Evolutionary conservation across 2,888 invertebrate species (phyloP).

Genomic region (Rotaria macrura): DNA sequence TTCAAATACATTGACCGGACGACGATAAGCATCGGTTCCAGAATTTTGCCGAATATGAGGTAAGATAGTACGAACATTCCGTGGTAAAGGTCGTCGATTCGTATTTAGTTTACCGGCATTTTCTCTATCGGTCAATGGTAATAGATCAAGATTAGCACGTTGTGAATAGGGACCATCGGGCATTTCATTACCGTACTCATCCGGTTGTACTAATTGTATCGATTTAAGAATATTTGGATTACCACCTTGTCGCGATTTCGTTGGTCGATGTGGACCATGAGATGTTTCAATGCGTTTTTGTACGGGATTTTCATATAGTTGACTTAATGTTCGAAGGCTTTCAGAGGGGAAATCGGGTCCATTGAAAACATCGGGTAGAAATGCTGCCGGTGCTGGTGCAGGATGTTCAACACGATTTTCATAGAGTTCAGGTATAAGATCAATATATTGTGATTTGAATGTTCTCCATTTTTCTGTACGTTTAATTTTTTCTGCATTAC

Average conservation of each 20-base stretch:
- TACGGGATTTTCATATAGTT: neutral
- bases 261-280: neutral
- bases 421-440: constrained; percentile 17
- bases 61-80: neutral
- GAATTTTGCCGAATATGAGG: neutral
- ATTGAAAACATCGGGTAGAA: neutral
- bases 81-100: neutral
- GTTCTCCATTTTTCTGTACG: neutral
- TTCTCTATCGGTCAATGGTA: neutral
- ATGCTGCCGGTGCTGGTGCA: neutral
- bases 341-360: neutral
- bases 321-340: neutral
- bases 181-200: neutral
- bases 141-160: neutral
- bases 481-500: constrained; percentile 10
- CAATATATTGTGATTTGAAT: constrained; percentile 5
- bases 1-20: neutral
- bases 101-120: neutral
- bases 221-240: neutral
- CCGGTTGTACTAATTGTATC: neutral
- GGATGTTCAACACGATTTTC: neutral
- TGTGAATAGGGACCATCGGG: neutral
- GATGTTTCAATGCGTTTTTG: neutral
- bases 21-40: neutral
- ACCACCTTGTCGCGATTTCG: neutral